Percentiles rank a stretch among this genome's conserved stretches.
These are phyloP conservation scores for Zaprionus ghesquierei DNA, from an alignment of 1,140 invertebrate genomes.

Conservation along the genomic window DNA sequence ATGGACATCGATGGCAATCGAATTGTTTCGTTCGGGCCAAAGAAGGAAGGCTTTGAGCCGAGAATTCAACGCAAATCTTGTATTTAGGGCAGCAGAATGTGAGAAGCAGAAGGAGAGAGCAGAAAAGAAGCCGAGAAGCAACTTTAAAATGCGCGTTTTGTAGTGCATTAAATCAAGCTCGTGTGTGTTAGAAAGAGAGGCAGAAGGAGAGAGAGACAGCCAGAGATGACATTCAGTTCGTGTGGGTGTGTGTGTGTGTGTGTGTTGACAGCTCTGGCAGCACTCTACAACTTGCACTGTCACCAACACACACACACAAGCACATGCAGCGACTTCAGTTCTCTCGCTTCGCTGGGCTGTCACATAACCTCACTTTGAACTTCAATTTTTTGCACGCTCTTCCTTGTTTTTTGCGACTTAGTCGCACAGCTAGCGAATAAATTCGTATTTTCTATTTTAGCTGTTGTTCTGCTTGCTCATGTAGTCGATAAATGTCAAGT, in stretches of 20 bases:
- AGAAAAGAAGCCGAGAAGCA: background rate
- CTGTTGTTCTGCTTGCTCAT: background rate
- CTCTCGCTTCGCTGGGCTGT: slow-evolving; percentile 7
- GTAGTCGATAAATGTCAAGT: slow-evolving; percentile 35
- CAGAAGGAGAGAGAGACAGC: background rate
- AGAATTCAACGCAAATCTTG: slow-evolving; percentile 18
- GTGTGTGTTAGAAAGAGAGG: background rate
- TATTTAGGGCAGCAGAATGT: background rate
- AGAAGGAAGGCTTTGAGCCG: slow-evolving; percentile 29
- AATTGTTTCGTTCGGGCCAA: slow-evolving; percentile 46
- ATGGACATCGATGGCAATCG: slow-evolving; percentile 49
- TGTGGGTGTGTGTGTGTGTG: slow-evolving; percentile 1
- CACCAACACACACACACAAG: slow-evolving; percentile 3
- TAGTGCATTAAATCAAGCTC: slow-evolving; percentile 30
- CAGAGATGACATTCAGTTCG: background rate
- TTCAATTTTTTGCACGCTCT: background rate
- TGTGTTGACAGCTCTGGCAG: slow-evolving; percentile 33
- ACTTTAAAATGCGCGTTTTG: slow-evolving; percentile 34
- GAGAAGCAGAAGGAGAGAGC: background rate
- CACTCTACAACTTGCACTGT: slow-evolving; percentile 37
- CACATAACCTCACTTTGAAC: slow-evolving; percentile 21
- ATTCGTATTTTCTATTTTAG: background rate
- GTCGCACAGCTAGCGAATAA: background rate
- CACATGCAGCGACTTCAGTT: background rate
- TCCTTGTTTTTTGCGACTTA: background rate